Percentiles rank a stretch among this genome's conserved stretches.
Evolutionary conservation across 2,888 invertebrate species (phyloP).

Genomic region (Aspidapion aeneum): DNA sequence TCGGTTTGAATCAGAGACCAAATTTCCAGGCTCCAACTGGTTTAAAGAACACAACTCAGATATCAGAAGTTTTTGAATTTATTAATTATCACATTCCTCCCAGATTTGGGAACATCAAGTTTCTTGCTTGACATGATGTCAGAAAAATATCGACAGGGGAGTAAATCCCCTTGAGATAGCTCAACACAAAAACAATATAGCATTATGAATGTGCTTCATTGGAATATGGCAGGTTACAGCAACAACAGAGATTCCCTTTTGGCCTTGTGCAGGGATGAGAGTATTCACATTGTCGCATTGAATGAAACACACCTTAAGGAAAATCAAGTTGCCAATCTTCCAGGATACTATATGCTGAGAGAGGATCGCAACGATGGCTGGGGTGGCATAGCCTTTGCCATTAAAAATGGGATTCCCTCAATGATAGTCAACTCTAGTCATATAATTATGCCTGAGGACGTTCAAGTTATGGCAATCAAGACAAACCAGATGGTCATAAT

Average conservation of each 20-base stretch:
- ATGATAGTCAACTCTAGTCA: too few species aligned
- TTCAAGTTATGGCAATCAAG: too few species aligned
- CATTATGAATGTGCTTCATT: not conserved
- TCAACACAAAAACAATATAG: not conserved
- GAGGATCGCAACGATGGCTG: not conserved
- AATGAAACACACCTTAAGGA: not conserved
- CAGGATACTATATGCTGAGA: not conserved
- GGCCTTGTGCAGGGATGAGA: not conserved
- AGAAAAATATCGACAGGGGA: too few species aligned
- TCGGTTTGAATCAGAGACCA: too few species aligned
- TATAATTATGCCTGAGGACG: too few species aligned
- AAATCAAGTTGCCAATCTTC: not conserved
- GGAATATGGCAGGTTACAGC: not conserved
- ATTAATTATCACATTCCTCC: not conserved
- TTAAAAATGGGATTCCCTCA: not conserved
- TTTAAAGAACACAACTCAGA: too few species aligned
- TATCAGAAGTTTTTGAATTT: not conserved
- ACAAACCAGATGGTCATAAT: too few species aligned
- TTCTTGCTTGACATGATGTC: not conserved
- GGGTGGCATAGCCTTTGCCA: not conserved
- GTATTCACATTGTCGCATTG: not conserved
- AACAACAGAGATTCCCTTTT: not conserved
- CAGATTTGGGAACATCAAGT: not conserved
- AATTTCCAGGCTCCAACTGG: too few species aligned
- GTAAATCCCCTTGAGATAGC: not conserved